Conservation (phyloP, 2,113 vertebrate species). For the Hippocampus barbouri region DNA sequence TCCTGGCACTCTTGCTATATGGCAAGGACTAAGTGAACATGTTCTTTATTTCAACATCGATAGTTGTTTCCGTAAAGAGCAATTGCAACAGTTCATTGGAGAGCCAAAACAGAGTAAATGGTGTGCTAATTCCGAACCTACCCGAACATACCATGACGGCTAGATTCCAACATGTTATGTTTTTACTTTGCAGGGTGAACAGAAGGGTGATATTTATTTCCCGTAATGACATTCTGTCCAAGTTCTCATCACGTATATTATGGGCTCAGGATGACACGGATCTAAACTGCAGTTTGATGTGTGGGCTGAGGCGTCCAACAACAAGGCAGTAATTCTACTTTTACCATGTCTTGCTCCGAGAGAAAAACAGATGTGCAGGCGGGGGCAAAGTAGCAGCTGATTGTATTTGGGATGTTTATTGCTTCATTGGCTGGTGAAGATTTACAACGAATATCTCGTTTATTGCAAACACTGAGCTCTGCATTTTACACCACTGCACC, state of each 20-base stretch:
- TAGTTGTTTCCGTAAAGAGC: conserved; percentile 8
- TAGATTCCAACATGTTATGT: not conserved
- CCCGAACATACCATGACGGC: too few species aligned
- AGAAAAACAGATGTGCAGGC: conserved; percentile 66
- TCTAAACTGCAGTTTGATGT: conserved; percentile 1
- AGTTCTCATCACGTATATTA: not conserved
- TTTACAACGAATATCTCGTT: conserved; percentile 73
- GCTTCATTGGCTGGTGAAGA: conserved; percentile 59
- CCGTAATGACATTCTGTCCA: not conserved
- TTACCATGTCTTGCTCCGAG: conserved; percentile 16
- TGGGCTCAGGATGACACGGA: not conserved
- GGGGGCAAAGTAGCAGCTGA: conserved; percentile 63
- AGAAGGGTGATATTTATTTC: conserved; percentile 5
- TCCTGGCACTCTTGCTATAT: conserved; percentile 43
- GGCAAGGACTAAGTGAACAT: conserved; percentile 39
- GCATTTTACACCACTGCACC: conserved; percentile 40
- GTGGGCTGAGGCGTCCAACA: not conserved
- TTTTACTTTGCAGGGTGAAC: not conserved
- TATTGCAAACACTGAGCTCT: conserved; percentile 52
- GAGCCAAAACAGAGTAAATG: not conserved
- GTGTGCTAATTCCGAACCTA: too few species aligned
- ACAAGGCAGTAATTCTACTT: conserved; percentile 6
- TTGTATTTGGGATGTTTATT: conserved; percentile 72
- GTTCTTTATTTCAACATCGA: conserved; percentile 8
- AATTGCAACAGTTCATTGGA: not conserved